These are phyloP conservation scores for Marasmarcha lunaedactyla DNA, from an alignment of 2,888 invertebrate genomes.

Conservation along the genomic window DNA sequence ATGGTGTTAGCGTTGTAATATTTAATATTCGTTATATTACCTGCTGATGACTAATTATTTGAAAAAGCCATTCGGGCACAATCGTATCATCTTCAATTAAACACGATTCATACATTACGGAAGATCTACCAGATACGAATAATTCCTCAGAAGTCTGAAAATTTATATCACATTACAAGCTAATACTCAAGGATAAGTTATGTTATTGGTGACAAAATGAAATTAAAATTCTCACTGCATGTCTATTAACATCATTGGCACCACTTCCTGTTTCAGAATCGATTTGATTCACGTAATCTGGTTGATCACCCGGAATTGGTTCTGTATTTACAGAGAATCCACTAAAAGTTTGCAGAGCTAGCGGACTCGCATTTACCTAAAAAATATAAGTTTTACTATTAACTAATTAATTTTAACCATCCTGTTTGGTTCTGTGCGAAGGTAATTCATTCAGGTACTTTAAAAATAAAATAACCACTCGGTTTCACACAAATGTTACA, in stretches of 20 bases:
- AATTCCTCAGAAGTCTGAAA: constrained; percentile 52
- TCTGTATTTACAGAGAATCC: constrained; percentile 42
- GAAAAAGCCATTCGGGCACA: constrained; percentile 54
- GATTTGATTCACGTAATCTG: constrained; percentile 35
- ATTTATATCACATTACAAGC: constrained; percentile 1
- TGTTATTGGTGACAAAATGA: neutral
- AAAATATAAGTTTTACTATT: constrained; percentile 10
- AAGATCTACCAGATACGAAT: constrained; percentile 44
- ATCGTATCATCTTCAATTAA: constrained; percentile 39
- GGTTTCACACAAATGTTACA: too few relatives aligned
- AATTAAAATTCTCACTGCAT: constrained; percentile 26
- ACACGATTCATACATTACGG: constrained; percentile 43
- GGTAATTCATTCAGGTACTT: too few relatives aligned
- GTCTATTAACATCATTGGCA: constrained; percentile 29
- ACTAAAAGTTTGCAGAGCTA: constrained; percentile 44
- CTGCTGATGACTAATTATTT: constrained; percentile 39
- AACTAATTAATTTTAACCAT: too few relatives aligned
- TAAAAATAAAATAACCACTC: too few relatives aligned
- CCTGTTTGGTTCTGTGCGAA: too few relatives aligned
- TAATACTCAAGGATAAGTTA: neutral
- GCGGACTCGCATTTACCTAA: constrained; percentile 25
- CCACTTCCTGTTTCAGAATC: constrained; percentile 50
- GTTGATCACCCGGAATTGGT: constrained; percentile 32
- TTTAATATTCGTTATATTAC: too few relatives aligned
- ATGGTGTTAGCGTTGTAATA: too few relatives aligned